Conservation (phyloP, 2,113 vertebrate genomes). For the Odocoileus virginianus region DNA sequence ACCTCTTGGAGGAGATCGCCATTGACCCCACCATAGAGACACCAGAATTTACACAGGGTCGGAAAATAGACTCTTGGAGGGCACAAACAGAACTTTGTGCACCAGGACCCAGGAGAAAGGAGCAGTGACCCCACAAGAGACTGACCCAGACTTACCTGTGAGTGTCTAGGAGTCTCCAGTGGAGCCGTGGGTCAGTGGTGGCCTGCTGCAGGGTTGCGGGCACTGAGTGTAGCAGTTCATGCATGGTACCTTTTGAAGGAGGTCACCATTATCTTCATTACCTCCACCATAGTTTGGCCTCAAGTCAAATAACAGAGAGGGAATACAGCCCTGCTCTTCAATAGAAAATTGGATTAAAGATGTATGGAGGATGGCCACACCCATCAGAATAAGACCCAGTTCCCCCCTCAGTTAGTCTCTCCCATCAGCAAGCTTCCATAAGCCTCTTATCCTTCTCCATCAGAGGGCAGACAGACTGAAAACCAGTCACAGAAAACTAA, state of each 20-base stretch:
- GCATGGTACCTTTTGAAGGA: background rate
- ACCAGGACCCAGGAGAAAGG: background rate
- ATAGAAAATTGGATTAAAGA: background rate
- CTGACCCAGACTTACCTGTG: background rate
- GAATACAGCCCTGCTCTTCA: background rate
- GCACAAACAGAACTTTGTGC: background rate
- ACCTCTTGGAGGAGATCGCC: background rate
- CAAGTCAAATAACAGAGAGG: background rate
- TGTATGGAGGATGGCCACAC: background rate
- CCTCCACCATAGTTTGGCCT: background rate
- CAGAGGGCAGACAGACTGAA: background rate
- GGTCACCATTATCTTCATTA: background rate
- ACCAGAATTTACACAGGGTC: background rate
- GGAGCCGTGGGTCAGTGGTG: background rate
- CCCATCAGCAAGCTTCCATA: background rate
- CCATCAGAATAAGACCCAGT: background rate
- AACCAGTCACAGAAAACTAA: background rate
- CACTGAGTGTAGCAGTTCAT: background rate
- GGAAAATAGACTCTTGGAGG: background rate
- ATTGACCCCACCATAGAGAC: background rate
- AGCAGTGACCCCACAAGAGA: background rate
- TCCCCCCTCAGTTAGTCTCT: background rate
- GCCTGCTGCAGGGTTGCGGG: background rate
- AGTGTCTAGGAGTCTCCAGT: background rate
- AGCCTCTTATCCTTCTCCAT: background rate